phyloP scores from a whole-genome alignment of 2,113 vertebrate genomes.

The Blennius ocellaris region DNA sequence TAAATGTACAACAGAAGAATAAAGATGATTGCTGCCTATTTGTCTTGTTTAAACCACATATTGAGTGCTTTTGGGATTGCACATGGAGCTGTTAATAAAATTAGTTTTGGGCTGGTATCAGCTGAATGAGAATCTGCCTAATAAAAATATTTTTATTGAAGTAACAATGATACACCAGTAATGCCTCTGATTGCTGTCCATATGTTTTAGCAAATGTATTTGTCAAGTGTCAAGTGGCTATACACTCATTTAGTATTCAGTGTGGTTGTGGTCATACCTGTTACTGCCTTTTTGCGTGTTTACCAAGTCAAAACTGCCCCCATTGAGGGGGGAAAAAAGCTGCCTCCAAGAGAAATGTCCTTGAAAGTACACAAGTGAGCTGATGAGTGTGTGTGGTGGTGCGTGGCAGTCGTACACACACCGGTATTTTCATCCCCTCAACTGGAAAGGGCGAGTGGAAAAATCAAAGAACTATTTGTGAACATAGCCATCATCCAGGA shows the following conservation, averaged over 20 bases:
- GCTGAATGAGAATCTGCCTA: not conserved
- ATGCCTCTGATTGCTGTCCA: not conserved
- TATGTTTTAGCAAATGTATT: not conserved
- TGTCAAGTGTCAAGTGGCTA: not conserved
- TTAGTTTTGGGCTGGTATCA: not conserved
- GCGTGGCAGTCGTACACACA: not conserved
- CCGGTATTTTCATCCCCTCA: not conserved
- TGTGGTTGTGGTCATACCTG: conserved; percentile 3
- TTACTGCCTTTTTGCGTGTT: conserved; percentile 4
- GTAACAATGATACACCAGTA: not conserved
- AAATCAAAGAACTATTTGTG: not conserved
- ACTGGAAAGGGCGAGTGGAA: not conserved
- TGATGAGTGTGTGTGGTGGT: not conserved
- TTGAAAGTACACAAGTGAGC: conserved; percentile 37
- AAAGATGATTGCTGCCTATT: too few relatives aligned
- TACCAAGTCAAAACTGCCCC: conserved; percentile 42
- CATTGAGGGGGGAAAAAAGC: conserved; percentile 13
- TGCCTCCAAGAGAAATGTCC: conserved; percentile 49
- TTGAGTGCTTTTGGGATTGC: not conserved
- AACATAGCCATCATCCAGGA: not conserved
- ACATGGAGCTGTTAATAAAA: not conserved
- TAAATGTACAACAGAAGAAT: too few relatives aligned
- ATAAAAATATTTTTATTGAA: not conserved
- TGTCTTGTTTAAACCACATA: too few relatives aligned
- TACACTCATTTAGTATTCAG: not conserved